Base-by-base conservation (phyloP, 2,113 vertebrate species). In the Anguilla japonica region DNA sequence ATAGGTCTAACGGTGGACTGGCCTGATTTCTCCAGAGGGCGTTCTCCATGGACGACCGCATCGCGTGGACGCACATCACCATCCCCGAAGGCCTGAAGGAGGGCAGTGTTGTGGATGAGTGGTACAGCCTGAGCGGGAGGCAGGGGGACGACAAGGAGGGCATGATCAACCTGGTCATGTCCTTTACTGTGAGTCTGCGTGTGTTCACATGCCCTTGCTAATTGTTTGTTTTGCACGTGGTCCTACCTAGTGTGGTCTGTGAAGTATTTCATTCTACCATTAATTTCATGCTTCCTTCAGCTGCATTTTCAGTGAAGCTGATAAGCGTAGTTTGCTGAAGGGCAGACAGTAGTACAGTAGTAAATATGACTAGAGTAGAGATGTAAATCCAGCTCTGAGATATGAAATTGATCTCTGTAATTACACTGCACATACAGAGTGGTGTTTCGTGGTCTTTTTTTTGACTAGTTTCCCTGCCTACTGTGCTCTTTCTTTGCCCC, bases 151-250 rank as follows among this genome's bases (percentile, higher is more conserved):
- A 99, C 95, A 99, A 99, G 90, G 98, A 99, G 90, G 98, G 98
- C 92, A 99, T 99, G 98, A 99, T 99, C 93, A 99, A 99, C 95
- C 95, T 99, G 80, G 97, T 99, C 87, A 96, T 99, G 97, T 98
- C 98, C 0, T 99, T 97, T 83, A 92, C 98, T 92, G 98, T 99
- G 91, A 98, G 98, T 90, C 0, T 2, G n/a, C 18, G 15, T 57
- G 20, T 29, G 29, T 67, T 4, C 18, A 5, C 60, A 84, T 43
- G 39, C 22, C 29, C 5, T 39, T 50, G 79, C 39, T 80, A n/a
- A 63, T 86, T 63, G 39, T 41, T 14, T 53, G 15, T 43, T 8
- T 84, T 20, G 20, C 5, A 9, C 26, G 20, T 71, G n/a, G 7
- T 75, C n/a, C 9, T 29, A 29, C 67, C 60, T 20, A 63, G 20